phyloP scores from a whole-genome alignment of 2,888 invertebrate genomes.

The Drosophila rubida region DNA sequence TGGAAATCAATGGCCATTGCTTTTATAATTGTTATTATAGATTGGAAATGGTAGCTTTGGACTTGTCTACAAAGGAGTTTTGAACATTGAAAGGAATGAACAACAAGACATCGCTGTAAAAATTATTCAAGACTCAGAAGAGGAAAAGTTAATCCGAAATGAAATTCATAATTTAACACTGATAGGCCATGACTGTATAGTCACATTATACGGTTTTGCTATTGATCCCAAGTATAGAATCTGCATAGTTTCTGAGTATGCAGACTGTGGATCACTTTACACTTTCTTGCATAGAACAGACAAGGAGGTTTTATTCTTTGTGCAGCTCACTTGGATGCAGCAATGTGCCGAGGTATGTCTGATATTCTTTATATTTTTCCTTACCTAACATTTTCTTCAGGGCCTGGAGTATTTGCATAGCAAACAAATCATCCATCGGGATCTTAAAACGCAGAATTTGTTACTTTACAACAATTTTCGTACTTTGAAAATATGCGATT shows the following conservation, averaged over 20 bases:
- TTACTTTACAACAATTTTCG: background rate
- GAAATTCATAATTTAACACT: background rate
- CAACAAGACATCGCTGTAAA: background rate
- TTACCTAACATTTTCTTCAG: too few relatives aligned
- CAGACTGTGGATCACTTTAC: background rate
- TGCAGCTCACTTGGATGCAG: background rate
- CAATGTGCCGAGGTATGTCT: background rate
- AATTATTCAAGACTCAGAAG: background rate
- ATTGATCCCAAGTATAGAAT: background rate
- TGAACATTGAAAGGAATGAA: background rate
- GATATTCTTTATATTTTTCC: background rate
- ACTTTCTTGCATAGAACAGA: background rate
- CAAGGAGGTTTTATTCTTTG: background rate
- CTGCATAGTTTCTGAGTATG: background rate
- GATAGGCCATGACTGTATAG: background rate
- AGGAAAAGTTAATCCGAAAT: background rate
- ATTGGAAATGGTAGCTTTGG: background rate
- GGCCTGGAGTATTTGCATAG: too few relatives aligned
- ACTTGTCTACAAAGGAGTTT: background rate
- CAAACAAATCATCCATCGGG: too few relatives aligned
- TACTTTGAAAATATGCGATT: background rate
- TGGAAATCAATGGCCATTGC: background rate
- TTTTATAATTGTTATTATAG: background rate
- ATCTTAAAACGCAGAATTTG: too few relatives aligned
- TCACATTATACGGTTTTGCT: background rate